These are phyloP conservation scores for Proteles cristata DNA, from an alignment of 2,113 vertebrate genomes.

Conservation along the genomic window DNA sequence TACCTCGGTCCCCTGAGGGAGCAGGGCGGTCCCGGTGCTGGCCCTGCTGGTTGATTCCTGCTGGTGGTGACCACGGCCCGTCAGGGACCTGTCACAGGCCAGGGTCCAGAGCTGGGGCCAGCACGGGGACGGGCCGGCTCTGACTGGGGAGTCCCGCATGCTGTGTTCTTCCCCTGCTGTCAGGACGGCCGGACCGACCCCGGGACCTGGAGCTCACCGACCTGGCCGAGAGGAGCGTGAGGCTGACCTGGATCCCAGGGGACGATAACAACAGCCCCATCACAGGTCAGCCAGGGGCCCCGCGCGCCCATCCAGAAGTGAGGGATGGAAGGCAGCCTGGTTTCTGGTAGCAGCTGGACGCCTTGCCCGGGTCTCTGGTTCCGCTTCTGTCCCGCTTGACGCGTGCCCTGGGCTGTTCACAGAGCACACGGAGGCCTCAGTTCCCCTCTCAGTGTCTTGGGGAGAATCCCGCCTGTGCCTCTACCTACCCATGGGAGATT, in stretches of 20 bases:
- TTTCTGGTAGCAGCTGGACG: accelerated
- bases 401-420: background rate
- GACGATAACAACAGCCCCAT: slow-evolving; percentile 95
- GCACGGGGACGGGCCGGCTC: accelerated
- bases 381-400: accelerated
- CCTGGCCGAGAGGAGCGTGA: slow-evolving; percentile 91
- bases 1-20: background rate
- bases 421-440: background rate
- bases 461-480: background rate
- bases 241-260: slow-evolving; percentile 96
- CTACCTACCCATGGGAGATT: background rate
- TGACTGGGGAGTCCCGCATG: background rate
- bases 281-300: slow-evolving; percentile 86
- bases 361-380: background rate
- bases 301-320: accelerated
- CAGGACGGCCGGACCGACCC: slow-evolving; percentile 93
- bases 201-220: slow-evolving; percentile 95
- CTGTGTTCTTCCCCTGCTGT: background rate
- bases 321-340: no score
- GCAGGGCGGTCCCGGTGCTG: background rate
- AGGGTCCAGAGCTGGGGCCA: background rate
- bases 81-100: background rate
- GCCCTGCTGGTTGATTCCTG: background rate
- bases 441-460: background rate
- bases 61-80: background rate